These are phyloP conservation scores for Papilio gigon DNA, from an alignment of 2,888 invertebrate species.

Conservation along the genomic window DNA sequence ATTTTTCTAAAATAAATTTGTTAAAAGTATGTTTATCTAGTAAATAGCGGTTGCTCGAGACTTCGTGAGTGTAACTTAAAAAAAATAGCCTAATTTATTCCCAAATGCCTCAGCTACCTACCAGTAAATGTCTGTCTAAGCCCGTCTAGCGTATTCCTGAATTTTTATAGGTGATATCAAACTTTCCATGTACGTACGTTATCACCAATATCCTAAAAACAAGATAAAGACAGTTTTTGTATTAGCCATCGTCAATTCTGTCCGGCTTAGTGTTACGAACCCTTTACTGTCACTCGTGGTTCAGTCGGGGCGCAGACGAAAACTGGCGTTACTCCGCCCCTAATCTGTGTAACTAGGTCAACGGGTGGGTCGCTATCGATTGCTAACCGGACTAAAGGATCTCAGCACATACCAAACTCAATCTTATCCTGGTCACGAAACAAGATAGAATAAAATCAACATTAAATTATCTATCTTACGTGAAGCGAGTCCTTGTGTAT, in stretches of 20 bases:
- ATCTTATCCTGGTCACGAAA: background rate
- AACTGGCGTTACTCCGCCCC: slow-evolving; percentile 50
- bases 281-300: slow-evolving; percentile 43
- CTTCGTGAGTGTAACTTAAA: too few relatives aligned
- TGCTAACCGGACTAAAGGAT: slow-evolving; percentile 69
- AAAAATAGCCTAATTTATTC: too few relatives aligned
- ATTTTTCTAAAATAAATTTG: background rate
- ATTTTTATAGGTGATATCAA: background rate
- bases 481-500: too few relatives aligned
- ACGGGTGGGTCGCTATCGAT: slow-evolving; percentile 78
- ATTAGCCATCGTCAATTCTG: background rate
- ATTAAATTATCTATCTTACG: too few relatives aligned
- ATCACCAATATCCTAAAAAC: background rate
- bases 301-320: slow-evolving; percentile 52
- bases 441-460: too few relatives aligned
- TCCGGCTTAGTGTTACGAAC: slow-evolving; percentile 12
- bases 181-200: background rate
- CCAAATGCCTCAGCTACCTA: too few relatives aligned
- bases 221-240: background rate
- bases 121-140: too few relatives aligned
- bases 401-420: slow-evolving; percentile 27
- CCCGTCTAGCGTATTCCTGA: too few relatives aligned
- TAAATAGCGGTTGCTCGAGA: too few relatives aligned
- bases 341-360: slow-evolving; percentile 74
- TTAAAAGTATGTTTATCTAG: background rate